Evolutionary conservation across 2,888 invertebrate species (phyloP).

Genomic region (Malacosoma neustria): DNA sequence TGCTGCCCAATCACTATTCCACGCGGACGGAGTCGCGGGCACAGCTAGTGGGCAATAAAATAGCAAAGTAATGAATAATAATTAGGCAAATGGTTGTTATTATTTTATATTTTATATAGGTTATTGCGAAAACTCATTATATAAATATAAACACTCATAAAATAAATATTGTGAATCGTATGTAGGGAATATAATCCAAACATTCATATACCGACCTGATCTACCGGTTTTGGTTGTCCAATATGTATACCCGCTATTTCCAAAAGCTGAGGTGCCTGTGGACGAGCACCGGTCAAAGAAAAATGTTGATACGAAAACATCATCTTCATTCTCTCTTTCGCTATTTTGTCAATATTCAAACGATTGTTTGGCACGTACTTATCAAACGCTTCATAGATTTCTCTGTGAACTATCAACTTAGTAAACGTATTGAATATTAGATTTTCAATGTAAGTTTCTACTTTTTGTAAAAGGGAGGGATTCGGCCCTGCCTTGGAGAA

Average conservation of each 20-base stretch:
- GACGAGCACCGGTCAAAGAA: slow-evolving; percentile 68
- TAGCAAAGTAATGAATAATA: too few relatives aligned
- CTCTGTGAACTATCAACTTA: slow-evolving; percentile 33
- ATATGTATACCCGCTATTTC: slow-evolving; percentile 76
- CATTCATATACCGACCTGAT: slow-evolving; percentile 23
- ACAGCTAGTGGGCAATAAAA: too few relatives aligned
- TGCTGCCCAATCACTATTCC: too few relatives aligned
- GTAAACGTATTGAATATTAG: slow-evolving; percentile 23
- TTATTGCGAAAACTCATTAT: too few relatives aligned
- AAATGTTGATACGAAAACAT: slow-evolving; percentile 77
- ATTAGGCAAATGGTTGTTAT: too few relatives aligned
- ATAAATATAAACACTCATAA: too few relatives aligned
- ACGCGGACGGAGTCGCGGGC: too few relatives aligned
- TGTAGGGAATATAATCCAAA: neutral
- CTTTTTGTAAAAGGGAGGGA: slow-evolving; percentile 31
- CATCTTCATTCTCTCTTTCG: slow-evolving; percentile 59
- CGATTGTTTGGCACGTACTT: slow-evolving; percentile 49
- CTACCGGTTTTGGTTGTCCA: slow-evolving; percentile 27
- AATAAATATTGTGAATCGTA: too few relatives aligned
- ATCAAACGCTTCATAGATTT: slow-evolving; percentile 40
- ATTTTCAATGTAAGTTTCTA: slow-evolving; percentile 31
- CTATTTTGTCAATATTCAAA: slow-evolving; percentile 59
- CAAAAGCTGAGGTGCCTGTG: slow-evolving; percentile 68
- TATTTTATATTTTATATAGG: too few relatives aligned
- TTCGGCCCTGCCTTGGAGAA: slow-evolving; percentile 43